Conservation (phyloP, 2,113 vertebrate genomes). For the Ptyas mucosa region DNA sequence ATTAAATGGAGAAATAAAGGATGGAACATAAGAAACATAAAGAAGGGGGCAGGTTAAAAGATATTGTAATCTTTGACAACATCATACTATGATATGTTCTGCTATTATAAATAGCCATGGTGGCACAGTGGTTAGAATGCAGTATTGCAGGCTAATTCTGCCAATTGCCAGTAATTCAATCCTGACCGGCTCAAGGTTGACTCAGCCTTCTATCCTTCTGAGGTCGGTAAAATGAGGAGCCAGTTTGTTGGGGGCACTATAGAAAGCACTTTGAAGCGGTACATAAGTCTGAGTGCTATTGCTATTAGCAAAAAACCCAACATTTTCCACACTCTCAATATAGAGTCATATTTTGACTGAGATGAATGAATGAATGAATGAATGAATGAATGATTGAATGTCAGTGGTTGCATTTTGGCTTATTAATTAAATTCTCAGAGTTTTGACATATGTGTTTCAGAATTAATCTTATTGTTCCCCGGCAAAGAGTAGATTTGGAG, state of each 20-base stretch:
- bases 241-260: background rate
- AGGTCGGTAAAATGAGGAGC: background rate
- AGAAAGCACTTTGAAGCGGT: background rate
- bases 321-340: background rate
- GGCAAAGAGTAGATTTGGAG: background rate
- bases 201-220: background rate
- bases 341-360: background rate
- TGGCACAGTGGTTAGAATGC: background rate
- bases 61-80: background rate
- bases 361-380: background rate
- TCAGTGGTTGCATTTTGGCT: background rate
- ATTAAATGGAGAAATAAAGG: background rate
- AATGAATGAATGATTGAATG: background rate
- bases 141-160: background rate
- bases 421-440: background rate
- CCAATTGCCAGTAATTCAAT: background rate
- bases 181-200: background rate
- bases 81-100: background rate
- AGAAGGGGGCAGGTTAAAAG: background rate
- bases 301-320: background rate
- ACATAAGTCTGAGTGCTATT: background rate
- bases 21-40: background rate
- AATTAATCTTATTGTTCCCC: background rate
- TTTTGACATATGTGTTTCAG: background rate
- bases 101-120: background rate